Evolutionary conservation across 2,113 vertebrate genomes (phyloP), one percentile per base, ranked within the genome.

Genomic region (Cebus imitator): DNA sequence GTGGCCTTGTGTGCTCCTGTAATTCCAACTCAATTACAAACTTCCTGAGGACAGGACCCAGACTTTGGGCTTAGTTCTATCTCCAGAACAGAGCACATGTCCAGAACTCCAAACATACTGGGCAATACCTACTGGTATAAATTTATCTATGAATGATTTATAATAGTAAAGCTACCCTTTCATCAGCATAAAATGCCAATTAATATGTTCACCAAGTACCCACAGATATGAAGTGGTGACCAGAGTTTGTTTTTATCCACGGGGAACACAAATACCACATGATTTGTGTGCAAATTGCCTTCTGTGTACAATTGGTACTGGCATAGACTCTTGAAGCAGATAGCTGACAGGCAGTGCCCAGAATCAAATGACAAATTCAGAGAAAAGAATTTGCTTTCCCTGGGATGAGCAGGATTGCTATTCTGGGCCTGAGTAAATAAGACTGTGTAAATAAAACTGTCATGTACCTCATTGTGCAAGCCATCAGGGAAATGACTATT

Each of bases 361-460:
- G 70, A 64, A 66, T 10, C 0, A 1, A 27, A 52, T 83, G 73
- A 21, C 35, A 57, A 25, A 20, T 48, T 91, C 40, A 16, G 37
- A 91, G 82, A 25, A 75, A 70, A 87, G 58, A n/a, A 17, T 45
- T 76, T 86, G 79, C 68, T 88, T 73, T 82, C 80, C 68, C 3
- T 40, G 48, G 50, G 52, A 61, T 27, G 27, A 58, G 78, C 61
- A n/a, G 66, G 35, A 32, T 37, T 70, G 40, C 61, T 93, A 0
- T 93, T 95, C 61, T 86, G 82, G 57, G 43, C 70, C n/a, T 79
- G 48, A 30, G 92, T 73, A 80, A 91, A 87, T 87, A 84, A 72
- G 50, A 84, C 73, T 40, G 12, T 70, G n/a, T 85, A 80, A 50
- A 10, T 68, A 48, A 76, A 81, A 25, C n/a, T 93, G 43, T 45